Evolutionary conservation across 2,797 vertebrate genomes (phyloP).

Genomic region (Coracias cyanogaster): DNA sequence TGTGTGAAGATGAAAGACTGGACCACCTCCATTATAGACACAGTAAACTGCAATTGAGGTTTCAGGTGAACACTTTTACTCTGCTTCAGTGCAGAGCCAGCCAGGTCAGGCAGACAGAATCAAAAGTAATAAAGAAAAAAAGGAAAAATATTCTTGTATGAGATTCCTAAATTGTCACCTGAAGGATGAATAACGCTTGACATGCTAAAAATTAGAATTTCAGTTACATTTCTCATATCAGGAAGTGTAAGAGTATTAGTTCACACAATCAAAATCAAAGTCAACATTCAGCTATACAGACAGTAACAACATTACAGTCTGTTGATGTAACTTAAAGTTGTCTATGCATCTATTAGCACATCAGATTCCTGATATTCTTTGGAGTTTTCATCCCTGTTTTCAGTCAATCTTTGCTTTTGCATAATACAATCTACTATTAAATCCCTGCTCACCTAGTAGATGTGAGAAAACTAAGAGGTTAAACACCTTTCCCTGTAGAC

Average conservation of each 20-base stretch:
- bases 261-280: slow-evolving; percentile 5
- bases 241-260: neutral
- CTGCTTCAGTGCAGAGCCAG: neutral
- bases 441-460: neutral
- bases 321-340: neutral
- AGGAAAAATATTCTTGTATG: neutral
- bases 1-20: neutral
- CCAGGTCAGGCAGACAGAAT: neutral
- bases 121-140: neutral
- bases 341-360: neutral
- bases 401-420: neutral
- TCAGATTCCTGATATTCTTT: neutral
- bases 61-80: neutral
- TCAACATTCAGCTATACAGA: neutral
- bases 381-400: neutral
- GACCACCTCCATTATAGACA: neutral
- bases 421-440: neutral
- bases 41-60: neutral
- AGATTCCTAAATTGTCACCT: neutral
- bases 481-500: neutral
- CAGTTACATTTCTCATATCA: neutral
- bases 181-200: neutral
- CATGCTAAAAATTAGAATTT: neutral
- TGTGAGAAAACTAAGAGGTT: neutral
- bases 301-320: neutral